Percentiles rank a stretch among this genome's conserved stretches.
These are phyloP conservation scores for Lutjanus campechanus DNA, from an alignment of 2,797 vertebrate genomes.

Conservation along the genomic window DNA sequence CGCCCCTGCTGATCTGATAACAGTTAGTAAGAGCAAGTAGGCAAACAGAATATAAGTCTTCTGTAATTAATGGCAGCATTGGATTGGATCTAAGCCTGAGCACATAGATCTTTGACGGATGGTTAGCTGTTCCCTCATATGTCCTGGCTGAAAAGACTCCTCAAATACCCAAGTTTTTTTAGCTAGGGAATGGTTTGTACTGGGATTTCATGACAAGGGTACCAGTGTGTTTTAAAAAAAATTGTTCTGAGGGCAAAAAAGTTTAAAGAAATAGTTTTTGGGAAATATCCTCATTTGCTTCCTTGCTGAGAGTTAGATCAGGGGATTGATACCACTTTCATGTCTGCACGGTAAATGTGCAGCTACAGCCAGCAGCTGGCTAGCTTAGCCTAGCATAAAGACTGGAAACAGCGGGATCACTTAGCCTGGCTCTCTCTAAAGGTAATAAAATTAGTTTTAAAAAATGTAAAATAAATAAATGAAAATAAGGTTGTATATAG, in stretches of 20 bases:
- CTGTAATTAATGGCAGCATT: slow-evolving; percentile 77
- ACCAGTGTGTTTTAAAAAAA: slow-evolving; percentile 12
- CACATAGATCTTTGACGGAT: slow-evolving; percentile 56
- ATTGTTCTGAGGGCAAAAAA: slow-evolving; percentile 11
- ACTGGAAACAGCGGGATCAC: not conserved
- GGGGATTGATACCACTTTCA: slow-evolving; percentile 2
- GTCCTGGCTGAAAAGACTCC: slow-evolving; percentile 38
- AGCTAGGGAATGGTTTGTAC: slow-evolving; percentile 5
- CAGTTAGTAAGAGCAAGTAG: slow-evolving; percentile 70
- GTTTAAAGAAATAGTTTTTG: slow-evolving; percentile 15
- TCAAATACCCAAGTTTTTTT: slow-evolving; percentile 22
- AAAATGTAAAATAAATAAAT: not conserved
- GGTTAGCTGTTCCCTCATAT: slow-evolving; percentile 36
- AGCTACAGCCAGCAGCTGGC: slow-evolving; percentile 1
- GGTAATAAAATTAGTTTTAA: not conserved
- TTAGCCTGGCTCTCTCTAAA: not conserved
- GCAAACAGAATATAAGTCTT: slow-evolving; percentile 69
- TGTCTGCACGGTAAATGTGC: not conserved
- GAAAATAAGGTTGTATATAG: too few relatives aligned
- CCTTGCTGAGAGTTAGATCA: slow-evolving; percentile 18
- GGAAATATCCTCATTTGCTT: slow-evolving; percentile 8
- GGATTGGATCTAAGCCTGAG: slow-evolving; percentile 64
- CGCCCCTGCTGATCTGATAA: slow-evolving; percentile 71
- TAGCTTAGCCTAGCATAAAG: slow-evolving; percentile 13
- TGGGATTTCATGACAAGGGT: slow-evolving; percentile 22